Evolutionary conservation across 2,888 invertebrate species (phyloP).

Genomic region (Euclidia mi): DNA sequence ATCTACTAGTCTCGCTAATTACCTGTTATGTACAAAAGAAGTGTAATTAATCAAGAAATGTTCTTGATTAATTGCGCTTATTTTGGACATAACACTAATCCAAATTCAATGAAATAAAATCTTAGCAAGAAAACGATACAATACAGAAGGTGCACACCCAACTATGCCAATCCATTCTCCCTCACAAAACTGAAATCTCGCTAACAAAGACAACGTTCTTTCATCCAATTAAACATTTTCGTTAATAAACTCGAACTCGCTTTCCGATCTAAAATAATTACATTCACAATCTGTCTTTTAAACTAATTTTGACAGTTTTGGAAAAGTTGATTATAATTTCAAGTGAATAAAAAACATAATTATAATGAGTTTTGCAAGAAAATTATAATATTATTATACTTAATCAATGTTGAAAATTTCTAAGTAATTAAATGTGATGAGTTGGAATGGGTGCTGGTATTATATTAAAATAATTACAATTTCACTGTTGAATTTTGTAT

Average conservation of each 20-base stretch:
- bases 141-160: too few species aligned
- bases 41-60: too few species aligned
- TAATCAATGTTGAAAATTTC: conserved; percentile 26
- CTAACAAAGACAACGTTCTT: conserved; percentile 13
- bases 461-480: neutral
- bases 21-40: too few species aligned
- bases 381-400: conserved; percentile 22
- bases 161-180: neutral
- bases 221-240: neutral
- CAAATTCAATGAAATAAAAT: too few species aligned
- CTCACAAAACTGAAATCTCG: neutral
- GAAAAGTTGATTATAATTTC: conserved; percentile 42
- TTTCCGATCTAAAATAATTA: conserved; percentile 37
- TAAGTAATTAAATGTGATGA: conserved; percentile 16
- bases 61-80: too few species aligned
- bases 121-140: too few species aligned
- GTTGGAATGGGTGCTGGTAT: neutral
- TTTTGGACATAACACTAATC: too few species aligned
- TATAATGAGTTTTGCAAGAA: conserved; percentile 11
- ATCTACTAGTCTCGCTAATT: too few species aligned
- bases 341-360: conserved; percentile 26
- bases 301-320: conserved; percentile 42
- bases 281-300: conserved; percentile 34
- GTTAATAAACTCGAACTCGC: conserved; percentile 2
- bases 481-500: too few species aligned